A percentile compares a stretch with the other conserved stretches of the same genome.
These are phyloP conservation scores for Microdon myrmicae DNA, from an alignment of 2,888 invertebrate species.

Conservation along the genomic window DNA sequence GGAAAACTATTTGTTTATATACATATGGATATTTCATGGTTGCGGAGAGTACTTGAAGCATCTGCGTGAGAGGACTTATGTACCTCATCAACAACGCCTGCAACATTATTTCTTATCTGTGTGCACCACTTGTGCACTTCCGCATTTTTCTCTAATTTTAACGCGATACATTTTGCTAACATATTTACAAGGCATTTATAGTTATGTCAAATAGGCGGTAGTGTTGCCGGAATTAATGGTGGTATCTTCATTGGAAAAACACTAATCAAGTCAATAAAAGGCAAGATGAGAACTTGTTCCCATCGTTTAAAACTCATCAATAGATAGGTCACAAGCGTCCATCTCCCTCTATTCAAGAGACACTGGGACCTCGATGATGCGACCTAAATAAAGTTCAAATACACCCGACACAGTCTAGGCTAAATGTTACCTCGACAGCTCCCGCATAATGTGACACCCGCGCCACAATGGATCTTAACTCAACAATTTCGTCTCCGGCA, in stretches of 20 bases:
- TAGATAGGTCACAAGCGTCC: no score
- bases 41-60: constrained; percentile 5
- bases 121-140: constrained; percentile 17
- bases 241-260: no score
- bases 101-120: not conserved
- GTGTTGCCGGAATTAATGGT: constrained; percentile 19
- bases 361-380: no score
- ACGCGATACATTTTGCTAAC: no score
- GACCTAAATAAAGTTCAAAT: constrained; percentile 67
- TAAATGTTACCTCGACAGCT: no score
- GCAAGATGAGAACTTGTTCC: no score
- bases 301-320: constrained; percentile 30
- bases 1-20: not conserved
- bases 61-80: constrained; percentile 1
- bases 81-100: constrained; percentile 6
- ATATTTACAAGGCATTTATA: no score
- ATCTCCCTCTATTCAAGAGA: no score
- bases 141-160: constrained; percentile 36
- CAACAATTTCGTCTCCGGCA: constrained; percentile 12
- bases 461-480: constrained; percentile 28
- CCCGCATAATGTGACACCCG: no score
- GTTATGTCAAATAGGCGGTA: constrained; percentile 44
- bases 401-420: no score
- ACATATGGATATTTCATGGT: not conserved
- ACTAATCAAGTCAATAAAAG: no score